Conservation (phyloP, 2,888 invertebrate genomes). For the Torymus texanus region DNA sequence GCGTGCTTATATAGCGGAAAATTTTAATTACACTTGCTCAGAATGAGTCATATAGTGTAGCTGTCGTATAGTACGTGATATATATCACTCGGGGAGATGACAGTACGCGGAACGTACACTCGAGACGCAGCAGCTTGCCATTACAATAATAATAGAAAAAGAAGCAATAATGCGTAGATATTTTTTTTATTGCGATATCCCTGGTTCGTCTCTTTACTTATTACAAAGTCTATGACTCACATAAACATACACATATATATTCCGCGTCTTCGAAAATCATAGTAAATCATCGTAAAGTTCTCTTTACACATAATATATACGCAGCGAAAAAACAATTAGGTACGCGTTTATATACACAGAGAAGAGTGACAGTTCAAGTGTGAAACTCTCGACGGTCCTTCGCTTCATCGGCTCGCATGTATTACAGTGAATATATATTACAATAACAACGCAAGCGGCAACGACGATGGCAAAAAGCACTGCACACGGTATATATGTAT, state of each 20-base stretch:
- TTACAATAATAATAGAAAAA: not conserved
- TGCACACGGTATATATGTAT: too few species aligned
- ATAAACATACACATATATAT: too few species aligned
- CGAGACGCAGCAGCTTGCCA: not conserved
- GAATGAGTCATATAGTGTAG: slow-evolving; percentile 11
- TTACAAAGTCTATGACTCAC: not conserved
- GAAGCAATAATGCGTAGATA: not conserved
- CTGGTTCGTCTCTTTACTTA: not conserved
- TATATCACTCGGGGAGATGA: slow-evolving; percentile 9
- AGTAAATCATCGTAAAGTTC: too few species aligned
- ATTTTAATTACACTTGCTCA: slow-evolving; percentile 12
- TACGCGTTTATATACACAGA: too few species aligned
- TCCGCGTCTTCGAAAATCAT: too few species aligned
- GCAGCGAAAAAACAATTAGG: too few species aligned
- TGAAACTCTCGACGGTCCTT: too few species aligned
- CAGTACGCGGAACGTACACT: slow-evolving; percentile 21
- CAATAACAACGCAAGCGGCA: too few species aligned
- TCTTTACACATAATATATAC: too few species aligned
- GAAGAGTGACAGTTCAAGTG: too few species aligned
- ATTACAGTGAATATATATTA: too few species aligned
- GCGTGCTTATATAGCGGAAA: not conserved
- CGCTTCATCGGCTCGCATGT: too few species aligned
- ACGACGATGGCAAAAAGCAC: not conserved
- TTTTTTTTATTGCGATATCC: not conserved
- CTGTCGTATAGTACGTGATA: not conserved